Base-by-base conservation (phyloP, 1,140 invertebrate genomes). In the Drosophila pruinosa region DNA sequence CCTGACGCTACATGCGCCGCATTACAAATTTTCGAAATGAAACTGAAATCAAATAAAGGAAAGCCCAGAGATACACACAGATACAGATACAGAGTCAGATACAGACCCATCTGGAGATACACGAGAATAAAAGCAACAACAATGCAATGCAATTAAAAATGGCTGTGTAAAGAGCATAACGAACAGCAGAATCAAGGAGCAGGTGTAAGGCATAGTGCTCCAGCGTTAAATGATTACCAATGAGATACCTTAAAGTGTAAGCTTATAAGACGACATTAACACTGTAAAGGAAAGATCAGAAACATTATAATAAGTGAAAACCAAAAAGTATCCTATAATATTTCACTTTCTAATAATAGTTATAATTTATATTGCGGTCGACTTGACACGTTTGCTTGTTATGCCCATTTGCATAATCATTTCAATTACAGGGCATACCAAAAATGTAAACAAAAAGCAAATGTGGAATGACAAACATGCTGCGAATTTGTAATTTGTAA, bases 401-500 rank as follows among this genome's bases (percentile, higher is more conserved):
- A 22, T 14, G 24, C 19, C 19, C 52, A 7, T 4, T 10, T 24
- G 6, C 2, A 8, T 1, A 12, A 0, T 7, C 2, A 3, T 28
- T 2, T 1, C 22, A 1, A 0, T 31, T 26, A 59, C 19, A 38
- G 57, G 43, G 57, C 28, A 47, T 52, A 2, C 17, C 15, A 50
- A 53, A 47, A 36, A 59, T 26, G 56, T 22, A 65, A 70, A 63
- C 28, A 53, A 54, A 39, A 70, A 53, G 28, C 45, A 63, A 74
- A 73, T 71, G 52, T 64, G 78, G 65, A 77, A 88, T 86, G 82
- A 78, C 81, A 88, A 86, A 86, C 81, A 86, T 86, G 81, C 81
- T 81, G 82, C 82, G 81, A 86, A 86, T 86, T 86, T 88, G 81
- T 86, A 86, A 86, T 86, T 83, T 73, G 82, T 88, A 88, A 86